Percentiles rank a stretch among this genome's conserved stretches.
These are phyloP conservation scores for Sardina pilchardus DNA, from an alignment of 2,113 vertebrate genomes.

Conservation along the genomic window DNA sequence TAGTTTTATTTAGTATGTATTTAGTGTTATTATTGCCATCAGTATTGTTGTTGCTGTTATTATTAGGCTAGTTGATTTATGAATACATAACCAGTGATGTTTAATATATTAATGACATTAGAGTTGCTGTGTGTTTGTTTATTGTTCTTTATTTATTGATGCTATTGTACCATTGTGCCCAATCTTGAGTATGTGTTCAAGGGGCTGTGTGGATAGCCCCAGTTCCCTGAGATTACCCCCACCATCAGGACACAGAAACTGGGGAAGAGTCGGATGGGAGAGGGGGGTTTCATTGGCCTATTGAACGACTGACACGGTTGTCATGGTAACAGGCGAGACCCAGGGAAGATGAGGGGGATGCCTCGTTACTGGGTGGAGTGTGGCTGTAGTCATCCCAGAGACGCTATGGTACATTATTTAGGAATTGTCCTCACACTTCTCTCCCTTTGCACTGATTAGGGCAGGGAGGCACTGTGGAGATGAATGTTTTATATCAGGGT, in stretches of 20 bases:
- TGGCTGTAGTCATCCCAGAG: conserved; percentile 40
- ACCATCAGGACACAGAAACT: neutral
- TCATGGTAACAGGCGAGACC: conserved; percentile 53
- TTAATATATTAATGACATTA: too few species aligned
- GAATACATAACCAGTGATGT: too few species aligned
- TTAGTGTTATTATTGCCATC: too few species aligned
- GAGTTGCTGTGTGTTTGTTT: too few species aligned
- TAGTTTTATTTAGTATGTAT: too few species aligned
- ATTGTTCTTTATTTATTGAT: too few species aligned
- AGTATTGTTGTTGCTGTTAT: neutral
- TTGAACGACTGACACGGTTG: conserved; percentile 45
- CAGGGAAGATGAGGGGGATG: conserved; percentile 35
- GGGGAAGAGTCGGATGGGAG: conserved; percentile 3
- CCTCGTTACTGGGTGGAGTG: conserved; percentile 54
- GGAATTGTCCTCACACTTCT: conserved; percentile 18
- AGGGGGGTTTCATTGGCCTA: neutral
- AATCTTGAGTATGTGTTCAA: neutral
- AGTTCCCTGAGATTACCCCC: neutral
- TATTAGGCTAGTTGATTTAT: too few species aligned
- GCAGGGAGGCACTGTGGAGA: conserved; percentile 35
- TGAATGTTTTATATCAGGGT: conserved; percentile 58
- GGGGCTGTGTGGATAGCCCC: neutral
- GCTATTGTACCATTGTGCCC: neutral
- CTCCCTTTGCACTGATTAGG: conserved; percentile 27
- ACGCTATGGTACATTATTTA: conserved; percentile 59